phyloP scores from a whole-genome alignment of 2,888 invertebrate species.

The Norana najaformis region DNA sequence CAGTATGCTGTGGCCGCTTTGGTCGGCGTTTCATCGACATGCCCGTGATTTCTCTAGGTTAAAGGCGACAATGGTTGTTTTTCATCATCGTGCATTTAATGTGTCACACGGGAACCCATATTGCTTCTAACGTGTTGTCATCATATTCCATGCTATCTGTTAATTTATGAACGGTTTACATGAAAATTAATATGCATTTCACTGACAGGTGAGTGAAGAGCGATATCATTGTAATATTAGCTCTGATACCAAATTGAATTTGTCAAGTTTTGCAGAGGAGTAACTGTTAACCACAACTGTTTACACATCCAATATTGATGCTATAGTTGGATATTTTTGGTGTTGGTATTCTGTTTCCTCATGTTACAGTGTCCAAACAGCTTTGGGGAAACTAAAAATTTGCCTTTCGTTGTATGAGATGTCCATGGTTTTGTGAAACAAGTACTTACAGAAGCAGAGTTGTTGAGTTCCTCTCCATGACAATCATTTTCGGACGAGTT shows the following conservation, averaged over 20 bases:
- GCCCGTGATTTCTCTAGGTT: conserved; percentile 21
- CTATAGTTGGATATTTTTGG: not conserved
- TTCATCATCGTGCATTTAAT: conserved; percentile 10
- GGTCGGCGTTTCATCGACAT: not conserved
- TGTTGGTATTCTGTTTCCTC: not conserved
- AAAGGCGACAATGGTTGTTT: not conserved
- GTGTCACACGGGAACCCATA: not conserved
- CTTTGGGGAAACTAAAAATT: not conserved
- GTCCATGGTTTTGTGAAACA: not conserved
- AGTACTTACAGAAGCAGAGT: too few relatives aligned
- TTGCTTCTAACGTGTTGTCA: not conserved
- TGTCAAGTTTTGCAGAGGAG: not conserved
- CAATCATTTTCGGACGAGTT: too few relatives aligned
- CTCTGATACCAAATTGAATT: not conserved
- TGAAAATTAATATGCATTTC: conserved; percentile 25
- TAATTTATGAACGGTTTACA: conserved; percentile 21
- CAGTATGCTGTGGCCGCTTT: not conserved
- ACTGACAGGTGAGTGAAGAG: conserved; percentile 22
- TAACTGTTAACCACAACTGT: not conserved
- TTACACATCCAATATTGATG: conserved; percentile 13
- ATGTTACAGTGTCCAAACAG: not conserved
- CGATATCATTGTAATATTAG: not conserved
- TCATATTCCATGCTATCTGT: conserved; percentile 17
- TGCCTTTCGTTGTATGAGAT: not conserved
- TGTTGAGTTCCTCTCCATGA: too few relatives aligned